phyloP scores from a whole-genome alignment of 2,888 invertebrate species.

The Pachydiplax longipennis region DNA sequence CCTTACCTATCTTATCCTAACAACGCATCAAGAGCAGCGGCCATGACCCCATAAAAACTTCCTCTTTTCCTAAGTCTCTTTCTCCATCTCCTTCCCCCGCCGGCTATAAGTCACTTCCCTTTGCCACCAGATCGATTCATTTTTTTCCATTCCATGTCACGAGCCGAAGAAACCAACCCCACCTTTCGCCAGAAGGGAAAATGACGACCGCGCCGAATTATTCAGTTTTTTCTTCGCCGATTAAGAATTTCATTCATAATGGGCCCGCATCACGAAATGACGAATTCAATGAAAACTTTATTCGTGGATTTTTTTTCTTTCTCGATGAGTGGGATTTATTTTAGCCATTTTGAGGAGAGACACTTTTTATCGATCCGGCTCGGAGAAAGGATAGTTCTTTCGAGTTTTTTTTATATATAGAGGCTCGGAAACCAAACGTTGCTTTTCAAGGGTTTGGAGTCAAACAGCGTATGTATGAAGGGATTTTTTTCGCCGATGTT shows the following conservation, averaged over 20 bases:
- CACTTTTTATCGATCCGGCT: background rate
- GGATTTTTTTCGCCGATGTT: too few relatives aligned
- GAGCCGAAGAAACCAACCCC: background rate
- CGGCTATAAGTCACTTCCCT: background rate
- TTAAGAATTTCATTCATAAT: background rate
- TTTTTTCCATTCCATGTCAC: background rate
- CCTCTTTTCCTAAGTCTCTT: background rate
- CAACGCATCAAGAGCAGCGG: background rate
- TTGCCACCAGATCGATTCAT: background rate
- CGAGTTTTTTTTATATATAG: too few relatives aligned
- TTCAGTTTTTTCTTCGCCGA: background rate
- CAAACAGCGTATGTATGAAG: too few relatives aligned
- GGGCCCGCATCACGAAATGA: background rate
- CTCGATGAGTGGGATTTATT: background rate
- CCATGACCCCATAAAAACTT: background rate
- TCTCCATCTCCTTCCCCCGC: background rate
- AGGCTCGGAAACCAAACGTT: too few relatives aligned
- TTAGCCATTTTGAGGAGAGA: background rate
- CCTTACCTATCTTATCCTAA: background rate
- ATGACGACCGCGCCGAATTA: background rate
- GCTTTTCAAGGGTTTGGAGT: too few relatives aligned
- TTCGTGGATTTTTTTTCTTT: background rate
- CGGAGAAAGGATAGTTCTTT: background rate
- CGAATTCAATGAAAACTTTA: background rate
- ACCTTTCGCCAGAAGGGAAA: background rate